Base-by-base conservation (phyloP, 2,797 vertebrate genomes). In the Gambusia yucatana region DNA sequence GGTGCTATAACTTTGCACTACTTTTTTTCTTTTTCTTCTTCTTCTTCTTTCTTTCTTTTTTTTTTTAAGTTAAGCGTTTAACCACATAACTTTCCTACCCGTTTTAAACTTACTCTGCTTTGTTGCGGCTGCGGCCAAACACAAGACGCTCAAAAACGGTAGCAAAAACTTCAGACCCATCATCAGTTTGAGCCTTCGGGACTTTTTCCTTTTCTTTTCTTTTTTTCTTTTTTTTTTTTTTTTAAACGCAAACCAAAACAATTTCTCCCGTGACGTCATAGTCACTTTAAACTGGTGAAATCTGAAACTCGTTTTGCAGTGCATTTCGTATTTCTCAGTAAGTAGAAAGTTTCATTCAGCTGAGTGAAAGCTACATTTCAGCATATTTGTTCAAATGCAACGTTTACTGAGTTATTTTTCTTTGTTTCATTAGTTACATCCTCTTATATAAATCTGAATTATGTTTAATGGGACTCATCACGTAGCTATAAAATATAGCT, bases 251-350 rank as follows among this genome's bases (percentile, higher is more conserved):
- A 82, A 84, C 67, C 79, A 79, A 86, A 84, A 84, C 82, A 33
- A 47, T 55, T 75, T 10, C 11, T 41, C 65, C 3, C 9, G 11
- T 84, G 85, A 88, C 82, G 78, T 90, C 83, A 89, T 1, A 0
- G 16, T 36, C 17, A 69, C 33, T n/a, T 75, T 61, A 2, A 43
- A 2, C 10, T n/a, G 6, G 44, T 22, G 2, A 17, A 16, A 25
- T 36, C 17, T 63, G 36, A n/a, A n/a, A 6, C 22, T n/a, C 20
- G 25, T 69, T 67, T 22, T 41, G 65, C 6, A 39, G 7, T 25
- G 11, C 17, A 20, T 1, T 46, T 67, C 11, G 6, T 39, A 65
- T 36, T 20, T 39, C 43, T 2, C 20, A 6, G 4, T 1, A 69
- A 4, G 41, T 6, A 43, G 59, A 33, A 33, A 61, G 39, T 69